phyloP scores from a whole-genome alignment of 1,140 invertebrate species.

The Drosophila takahashii region DNA sequence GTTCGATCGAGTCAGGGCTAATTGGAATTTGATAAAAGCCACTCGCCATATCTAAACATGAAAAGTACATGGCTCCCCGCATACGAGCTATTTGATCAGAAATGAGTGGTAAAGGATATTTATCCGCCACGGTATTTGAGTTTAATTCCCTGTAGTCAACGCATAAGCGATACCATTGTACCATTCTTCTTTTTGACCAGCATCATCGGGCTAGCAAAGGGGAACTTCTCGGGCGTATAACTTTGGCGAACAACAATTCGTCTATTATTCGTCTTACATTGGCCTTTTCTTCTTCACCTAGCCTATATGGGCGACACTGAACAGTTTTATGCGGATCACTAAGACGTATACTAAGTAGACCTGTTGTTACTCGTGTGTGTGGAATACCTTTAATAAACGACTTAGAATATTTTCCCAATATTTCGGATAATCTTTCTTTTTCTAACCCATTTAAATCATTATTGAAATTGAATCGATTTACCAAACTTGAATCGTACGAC shows the following conservation, averaged over 20 bases:
- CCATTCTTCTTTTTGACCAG: no score
- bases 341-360: background rate
- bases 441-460: background rate
- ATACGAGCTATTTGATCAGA: no score
- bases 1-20: no score
- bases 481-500: no score
- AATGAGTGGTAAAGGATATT: no score
- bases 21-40: no score
- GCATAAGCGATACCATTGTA: no score
- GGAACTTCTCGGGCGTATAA: background rate
- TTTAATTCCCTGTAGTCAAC: no score
- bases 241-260: background rate
- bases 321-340: background rate
- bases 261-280: background rate
- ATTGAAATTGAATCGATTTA: background rate
- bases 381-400: background rate
- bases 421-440: background rate
- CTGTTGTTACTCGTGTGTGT: slow-evolving; percentile 3
- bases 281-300: background rate
- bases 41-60: no score
- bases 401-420: background rate
- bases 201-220: no score
- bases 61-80: no score
- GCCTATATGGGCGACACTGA: background rate
- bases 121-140: no score